Conservation (phyloP, 2,113 vertebrate genomes). For the Mastomys natalensis region DNA sequence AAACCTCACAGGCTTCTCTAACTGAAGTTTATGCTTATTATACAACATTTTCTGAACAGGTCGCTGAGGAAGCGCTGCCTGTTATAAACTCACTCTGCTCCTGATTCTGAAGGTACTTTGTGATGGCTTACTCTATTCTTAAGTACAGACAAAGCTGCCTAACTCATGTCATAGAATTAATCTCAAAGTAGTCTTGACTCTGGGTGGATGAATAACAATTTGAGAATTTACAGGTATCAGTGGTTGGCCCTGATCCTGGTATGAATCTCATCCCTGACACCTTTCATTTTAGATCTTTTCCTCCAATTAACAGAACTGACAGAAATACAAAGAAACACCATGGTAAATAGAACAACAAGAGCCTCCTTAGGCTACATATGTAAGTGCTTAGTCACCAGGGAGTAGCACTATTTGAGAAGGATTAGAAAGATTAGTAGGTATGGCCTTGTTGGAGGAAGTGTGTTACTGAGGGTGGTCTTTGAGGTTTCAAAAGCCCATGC, state of each 20-base stretch:
- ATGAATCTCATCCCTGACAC: not conserved
- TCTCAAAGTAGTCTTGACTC: not conserved
- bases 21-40: not conserved
- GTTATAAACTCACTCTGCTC: not conserved
- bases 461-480: not conserved
- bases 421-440: not conserved
- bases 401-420: not conserved
- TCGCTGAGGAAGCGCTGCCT: not conserved
- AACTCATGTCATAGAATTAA: not conserved
- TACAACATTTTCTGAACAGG: slow-evolving; percentile 26
- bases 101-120: not conserved
- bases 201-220: not conserved
- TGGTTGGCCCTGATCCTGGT: too few relatives aligned
- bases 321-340: not conserved
- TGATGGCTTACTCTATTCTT: not conserved
- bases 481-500: not conserved
- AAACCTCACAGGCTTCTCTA: not conserved
- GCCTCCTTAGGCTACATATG: not conserved
- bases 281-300: not conserved
- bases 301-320: not conserved
- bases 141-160: not conserved
- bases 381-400: not conserved
- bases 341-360: not conserved
- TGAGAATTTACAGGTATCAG: not conserved
- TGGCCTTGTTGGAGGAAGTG: not conserved